A percentile compares a stretch with the other conserved stretches of the same genome.
Conservation (phyloP, 2,888 invertebrate species). For the Laspeyria flexula region DNA sequence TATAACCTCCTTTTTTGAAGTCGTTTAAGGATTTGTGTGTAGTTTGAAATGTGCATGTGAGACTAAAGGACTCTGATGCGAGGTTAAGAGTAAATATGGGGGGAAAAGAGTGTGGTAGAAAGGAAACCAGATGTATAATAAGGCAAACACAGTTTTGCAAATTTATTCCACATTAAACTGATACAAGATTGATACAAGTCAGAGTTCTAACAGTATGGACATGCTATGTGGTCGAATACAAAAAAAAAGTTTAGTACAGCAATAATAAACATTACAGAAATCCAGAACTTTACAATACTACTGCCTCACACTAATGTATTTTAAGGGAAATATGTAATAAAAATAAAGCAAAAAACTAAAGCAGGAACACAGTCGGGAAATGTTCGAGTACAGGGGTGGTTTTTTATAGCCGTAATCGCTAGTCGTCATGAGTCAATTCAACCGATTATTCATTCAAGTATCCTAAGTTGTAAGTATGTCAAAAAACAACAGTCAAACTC, state of each 20-base stretch:
- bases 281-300: conserved; percentile 84
- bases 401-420: conserved; percentile 81
- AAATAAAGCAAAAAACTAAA: conserved; percentile 85
- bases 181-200: conserved; percentile 85
- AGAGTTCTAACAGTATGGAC: conserved; percentile 83
- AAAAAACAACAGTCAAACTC: conserved; percentile 87
- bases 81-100: background rate
- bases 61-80: background rate
- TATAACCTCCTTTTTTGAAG: no score
- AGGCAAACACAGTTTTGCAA: conserved; percentile 87
- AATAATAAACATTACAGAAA: conserved; percentile 82
- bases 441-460: conserved; percentile 77
- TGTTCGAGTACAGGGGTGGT: conserved; percentile 81
- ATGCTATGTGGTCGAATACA: conserved; percentile 83
- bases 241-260: conserved; percentile 79
- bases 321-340: conserved; percentile 82
- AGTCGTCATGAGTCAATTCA: conserved; percentile 73
- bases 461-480: conserved; percentile 85
- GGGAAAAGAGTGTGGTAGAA: no score
- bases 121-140: conserved; percentile 75
- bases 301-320: conserved; percentile 84
- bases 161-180: conserved; percentile 86
- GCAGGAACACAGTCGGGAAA: conserved; percentile 85
- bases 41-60: no score
- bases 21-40: no score